Evolutionary conservation across 2,113 vertebrate genomes (phyloP).

Genomic region (Leptosomus discolor): DNA sequence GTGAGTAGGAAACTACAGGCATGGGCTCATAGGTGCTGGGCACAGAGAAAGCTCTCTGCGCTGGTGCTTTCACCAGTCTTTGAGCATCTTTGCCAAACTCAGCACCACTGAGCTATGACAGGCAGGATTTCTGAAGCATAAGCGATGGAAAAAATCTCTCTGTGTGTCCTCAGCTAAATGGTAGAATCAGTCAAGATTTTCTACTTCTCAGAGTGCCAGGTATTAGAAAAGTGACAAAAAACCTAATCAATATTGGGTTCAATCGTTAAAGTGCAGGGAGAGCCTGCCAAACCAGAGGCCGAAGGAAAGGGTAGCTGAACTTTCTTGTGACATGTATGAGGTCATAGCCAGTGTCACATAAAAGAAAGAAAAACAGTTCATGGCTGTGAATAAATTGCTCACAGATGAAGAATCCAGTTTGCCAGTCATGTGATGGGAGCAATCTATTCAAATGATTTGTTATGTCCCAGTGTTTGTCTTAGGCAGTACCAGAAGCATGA

Average conservation of each 20-base stretch:
- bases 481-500: conserved; percentile 55
- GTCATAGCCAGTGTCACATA: conserved; percentile 54
- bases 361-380: conserved; percentile 65
- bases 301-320: conserved; percentile 19
- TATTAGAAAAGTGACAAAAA: conserved; percentile 31
- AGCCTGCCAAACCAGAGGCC: neutral
- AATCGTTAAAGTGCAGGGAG: neutral
- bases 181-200: neutral
- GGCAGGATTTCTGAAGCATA: neutral
- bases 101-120: neutral
- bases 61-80: fast-evolving
- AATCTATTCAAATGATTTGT: conserved; percentile 66
- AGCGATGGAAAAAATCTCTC: neutral
- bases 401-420: conserved; percentile 67
- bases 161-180: neutral
- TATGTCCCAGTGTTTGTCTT: conserved; percentile 61
- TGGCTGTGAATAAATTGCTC: conserved; percentile 69
- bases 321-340: conserved; percentile 52
- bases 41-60: neutral
- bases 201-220: neutral
- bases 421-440: conserved; percentile 54
- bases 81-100: neutral
- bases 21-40: neutral
- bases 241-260: neutral
- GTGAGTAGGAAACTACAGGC: fast-evolving